A percentile compares a stretch with the other conserved stretches of the same genome.
These are phyloP conservation scores for Plebejus anna DNA, from an alignment of 2,888 invertebrate genomes.

Conservation along the genomic window DNA sequence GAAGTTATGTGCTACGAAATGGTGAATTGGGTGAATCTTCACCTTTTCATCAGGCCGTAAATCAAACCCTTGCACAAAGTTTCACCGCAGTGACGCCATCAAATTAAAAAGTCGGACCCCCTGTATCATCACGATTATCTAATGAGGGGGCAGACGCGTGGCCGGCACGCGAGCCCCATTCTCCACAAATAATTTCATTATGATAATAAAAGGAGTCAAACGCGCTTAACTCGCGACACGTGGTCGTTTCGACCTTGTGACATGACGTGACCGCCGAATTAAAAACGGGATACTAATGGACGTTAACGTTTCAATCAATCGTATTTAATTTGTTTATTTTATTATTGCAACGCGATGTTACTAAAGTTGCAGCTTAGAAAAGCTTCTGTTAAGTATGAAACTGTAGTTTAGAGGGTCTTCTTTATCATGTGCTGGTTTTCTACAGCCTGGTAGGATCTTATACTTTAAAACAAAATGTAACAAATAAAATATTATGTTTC, in stretches of 20 bases:
- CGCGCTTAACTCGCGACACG: constrained; percentile 68
- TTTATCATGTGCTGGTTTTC: neutral
- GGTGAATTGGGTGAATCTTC: too few species aligned
- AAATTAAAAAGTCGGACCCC: constrained; percentile 73
- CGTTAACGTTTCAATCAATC: constrained; percentile 12
- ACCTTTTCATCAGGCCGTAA: constrained; percentile 38
- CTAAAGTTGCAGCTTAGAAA: neutral
- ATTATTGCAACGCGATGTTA: neutral
- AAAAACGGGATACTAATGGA: constrained; percentile 14
- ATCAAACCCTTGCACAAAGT: constrained; percentile 62
- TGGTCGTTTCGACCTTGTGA: constrained; percentile 53
- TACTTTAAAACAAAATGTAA: neutral
- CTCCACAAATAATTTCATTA: constrained; percentile 70
- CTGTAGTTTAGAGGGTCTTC: neutral
- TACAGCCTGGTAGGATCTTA: neutral
- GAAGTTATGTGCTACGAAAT: too few species aligned
- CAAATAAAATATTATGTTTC: neutral
- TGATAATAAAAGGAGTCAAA: constrained; percentile 74
- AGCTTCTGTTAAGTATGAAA: neutral
- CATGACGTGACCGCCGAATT: constrained; percentile 33
- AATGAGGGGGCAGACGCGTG: constrained; percentile 64
- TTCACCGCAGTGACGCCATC: constrained; percentile 55
- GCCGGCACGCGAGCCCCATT: constrained; percentile 56
- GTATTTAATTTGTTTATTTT: neutral
- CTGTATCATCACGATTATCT: constrained; percentile 58